Conservation (phyloP, 2,797 vertebrate species). For the Taenioides sp. region DNA sequence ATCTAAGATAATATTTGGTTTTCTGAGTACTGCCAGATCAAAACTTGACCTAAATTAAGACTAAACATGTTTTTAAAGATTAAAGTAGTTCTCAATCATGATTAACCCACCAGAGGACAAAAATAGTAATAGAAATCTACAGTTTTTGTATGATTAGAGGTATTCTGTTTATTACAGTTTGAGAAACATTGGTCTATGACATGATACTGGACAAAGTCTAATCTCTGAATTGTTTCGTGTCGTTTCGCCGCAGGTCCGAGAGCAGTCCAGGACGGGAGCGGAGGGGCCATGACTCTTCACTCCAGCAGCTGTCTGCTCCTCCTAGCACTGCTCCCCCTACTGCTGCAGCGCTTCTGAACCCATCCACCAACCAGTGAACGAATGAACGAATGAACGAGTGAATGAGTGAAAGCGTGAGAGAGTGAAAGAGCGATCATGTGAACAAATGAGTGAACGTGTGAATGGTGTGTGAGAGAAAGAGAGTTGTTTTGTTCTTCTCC, state of each 20-base stretch:
- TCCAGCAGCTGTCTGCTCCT: conserved; percentile 86
- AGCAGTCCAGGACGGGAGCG: conserved; percentile 92
- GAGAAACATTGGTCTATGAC: too few species aligned
- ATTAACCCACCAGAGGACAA: too few species aligned
- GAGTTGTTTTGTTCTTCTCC: conserved; percentile 26
- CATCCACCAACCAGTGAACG: conserved; percentile 47
- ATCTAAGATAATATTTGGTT: too few species aligned
- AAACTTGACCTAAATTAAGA: too few species aligned
- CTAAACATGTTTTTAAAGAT: too few species aligned
- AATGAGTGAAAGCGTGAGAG: neutral
- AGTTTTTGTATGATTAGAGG: too few species aligned
- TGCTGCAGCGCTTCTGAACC: conserved; percentile 93
- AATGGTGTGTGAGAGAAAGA: too few species aligned
- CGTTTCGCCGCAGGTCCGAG: conserved; percentile 81
- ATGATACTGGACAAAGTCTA: too few species aligned
- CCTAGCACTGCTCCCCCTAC: conserved; percentile 77
- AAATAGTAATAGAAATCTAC: too few species aligned
- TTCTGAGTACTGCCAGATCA: too few species aligned
- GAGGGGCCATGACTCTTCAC: conserved; percentile 77
- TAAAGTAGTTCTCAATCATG: too few species aligned
- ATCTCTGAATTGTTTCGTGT: neutral
- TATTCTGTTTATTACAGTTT: too few species aligned
- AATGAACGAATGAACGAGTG: neutral
- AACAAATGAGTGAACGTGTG: neutral
- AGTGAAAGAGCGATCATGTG: conserved; percentile 5